Evolutionary conservation across 2,797 vertebrate genomes (phyloP).

Genomic region (Anguilla pacifica): DNA sequence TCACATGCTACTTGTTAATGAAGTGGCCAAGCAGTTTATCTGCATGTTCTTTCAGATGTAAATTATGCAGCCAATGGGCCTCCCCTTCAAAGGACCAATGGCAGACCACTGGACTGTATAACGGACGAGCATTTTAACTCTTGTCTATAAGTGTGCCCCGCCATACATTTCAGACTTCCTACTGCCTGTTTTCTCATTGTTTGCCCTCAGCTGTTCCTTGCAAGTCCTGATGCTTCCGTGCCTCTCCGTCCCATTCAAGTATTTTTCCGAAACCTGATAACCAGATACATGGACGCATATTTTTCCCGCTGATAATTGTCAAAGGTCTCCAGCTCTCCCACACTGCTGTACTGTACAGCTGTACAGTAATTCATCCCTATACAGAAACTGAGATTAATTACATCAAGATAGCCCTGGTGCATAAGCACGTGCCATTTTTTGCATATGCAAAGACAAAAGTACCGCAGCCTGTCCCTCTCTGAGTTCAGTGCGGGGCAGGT

Average conservation of each 20-base stretch:
- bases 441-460: slow-evolving; percentile 10
- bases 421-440: not conserved
- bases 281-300: not conserved
- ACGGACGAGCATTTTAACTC: slow-evolving; percentile 30
- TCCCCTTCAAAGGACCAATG: slow-evolving; percentile 21
- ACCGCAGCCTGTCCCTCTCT: not conserved
- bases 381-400: not conserved
- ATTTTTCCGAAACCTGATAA: not conserved
- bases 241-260: not conserved
- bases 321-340: not conserved
- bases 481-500: not conserved
- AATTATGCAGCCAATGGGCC: slow-evolving; percentile 45
- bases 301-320: not conserved
- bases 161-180: not conserved
- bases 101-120: slow-evolving; percentile 17
- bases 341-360: not conserved
- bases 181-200: not conserved
- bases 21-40: slow-evolving; percentile 40
- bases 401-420: not conserved
- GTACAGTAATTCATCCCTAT: not conserved
- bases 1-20: slow-evolving; percentile 65
- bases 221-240: not conserved
- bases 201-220: slow-evolving; percentile 12
- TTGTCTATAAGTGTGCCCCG: not conserved
- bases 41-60: slow-evolving; percentile 21